phyloP scores from a whole-genome alignment of 2,888 invertebrate species.

The Stratiomys singularior region DNA sequence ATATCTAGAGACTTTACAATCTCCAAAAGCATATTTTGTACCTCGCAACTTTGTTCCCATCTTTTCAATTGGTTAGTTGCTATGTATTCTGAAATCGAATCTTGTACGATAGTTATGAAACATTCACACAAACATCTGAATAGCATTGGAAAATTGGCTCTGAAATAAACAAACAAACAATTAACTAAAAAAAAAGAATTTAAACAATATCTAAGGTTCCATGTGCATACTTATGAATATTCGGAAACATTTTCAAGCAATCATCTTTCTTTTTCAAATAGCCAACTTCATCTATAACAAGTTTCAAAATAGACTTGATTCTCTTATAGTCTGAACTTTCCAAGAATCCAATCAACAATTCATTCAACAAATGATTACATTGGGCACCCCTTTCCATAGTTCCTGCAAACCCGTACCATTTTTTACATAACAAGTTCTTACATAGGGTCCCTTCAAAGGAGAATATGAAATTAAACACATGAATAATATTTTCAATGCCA shows the following conservation, averaged over 20 bases:
- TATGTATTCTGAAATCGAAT: neutral
- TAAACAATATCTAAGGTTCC: neutral
- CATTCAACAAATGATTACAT: constrained; percentile 73
- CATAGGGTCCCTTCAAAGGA: constrained; percentile 63
- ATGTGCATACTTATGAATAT: constrained; percentile 69
- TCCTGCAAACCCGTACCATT: constrained; percentile 77
- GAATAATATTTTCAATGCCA: neutral
- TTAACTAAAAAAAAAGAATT: neutral
- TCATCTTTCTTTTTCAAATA: constrained; percentile 70
- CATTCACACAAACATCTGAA: constrained; percentile 74
- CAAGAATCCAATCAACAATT: constrained; percentile 74
- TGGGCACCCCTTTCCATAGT: constrained; percentile 72
- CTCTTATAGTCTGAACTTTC: constrained; percentile 70
- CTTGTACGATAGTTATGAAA: constrained; percentile 57
- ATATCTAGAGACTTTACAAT: constrained; percentile 74
- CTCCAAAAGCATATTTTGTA: constrained; percentile 73
- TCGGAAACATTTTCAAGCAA: constrained; percentile 70
- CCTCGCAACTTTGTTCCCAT: constrained; percentile 73
- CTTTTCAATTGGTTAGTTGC: constrained; percentile 68
- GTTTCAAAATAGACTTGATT: constrained; percentile 69
- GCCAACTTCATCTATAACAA: constrained; percentile 70
- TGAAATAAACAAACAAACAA: constrained; percentile 52
- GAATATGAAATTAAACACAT: neutral
- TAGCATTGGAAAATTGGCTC: constrained; percentile 73
- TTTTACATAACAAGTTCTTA: constrained; percentile 70